Conservation (phyloP, 2,113 vertebrate genomes). For the Pterophyllum scalare region DNA sequence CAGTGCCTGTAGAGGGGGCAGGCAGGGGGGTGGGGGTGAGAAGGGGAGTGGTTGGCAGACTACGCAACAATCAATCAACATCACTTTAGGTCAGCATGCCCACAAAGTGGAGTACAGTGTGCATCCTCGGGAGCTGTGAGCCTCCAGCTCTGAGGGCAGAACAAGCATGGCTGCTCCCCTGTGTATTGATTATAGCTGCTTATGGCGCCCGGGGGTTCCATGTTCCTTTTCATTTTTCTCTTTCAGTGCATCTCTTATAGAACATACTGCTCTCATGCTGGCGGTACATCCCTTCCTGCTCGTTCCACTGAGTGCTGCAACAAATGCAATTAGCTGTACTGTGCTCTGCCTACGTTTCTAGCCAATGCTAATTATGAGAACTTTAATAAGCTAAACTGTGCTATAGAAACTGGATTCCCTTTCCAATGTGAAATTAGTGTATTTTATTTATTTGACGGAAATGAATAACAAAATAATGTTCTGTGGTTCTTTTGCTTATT, state of each 20-base stretch:
- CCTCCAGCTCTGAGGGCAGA: constrained; percentile 25
- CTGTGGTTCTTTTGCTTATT: background rate
- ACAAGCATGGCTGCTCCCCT: constrained; percentile 8
- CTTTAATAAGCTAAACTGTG: background rate
- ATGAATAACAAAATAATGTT: background rate
- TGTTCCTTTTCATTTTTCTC: constrained; percentile 19
- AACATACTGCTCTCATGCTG: background rate
- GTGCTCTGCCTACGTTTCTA: background rate
- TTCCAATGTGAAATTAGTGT: background rate
- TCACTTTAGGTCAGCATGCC: constrained; percentile 44
- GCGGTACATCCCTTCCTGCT: background rate
- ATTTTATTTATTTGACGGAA: background rate
- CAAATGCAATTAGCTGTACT: background rate
- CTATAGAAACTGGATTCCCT: background rate
- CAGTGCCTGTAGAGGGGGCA: background rate
- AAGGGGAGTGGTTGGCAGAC: background rate
- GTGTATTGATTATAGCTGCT: constrained; percentile 49
- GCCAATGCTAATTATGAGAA: background rate
- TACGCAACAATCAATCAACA: constrained; percentile 46
- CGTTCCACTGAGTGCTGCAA: background rate
- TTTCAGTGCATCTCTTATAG: background rate
- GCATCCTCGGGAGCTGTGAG: constrained; percentile 18
- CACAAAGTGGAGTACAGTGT: constrained; percentile 26
- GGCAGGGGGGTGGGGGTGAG: background rate
- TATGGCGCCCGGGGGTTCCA: background rate